A percentile compares a stretch with the other conserved stretches of the same genome.
phyloP scores from a whole-genome alignment of 2,113 vertebrate genomes.

The Monarcha castaneiventris region DNA sequence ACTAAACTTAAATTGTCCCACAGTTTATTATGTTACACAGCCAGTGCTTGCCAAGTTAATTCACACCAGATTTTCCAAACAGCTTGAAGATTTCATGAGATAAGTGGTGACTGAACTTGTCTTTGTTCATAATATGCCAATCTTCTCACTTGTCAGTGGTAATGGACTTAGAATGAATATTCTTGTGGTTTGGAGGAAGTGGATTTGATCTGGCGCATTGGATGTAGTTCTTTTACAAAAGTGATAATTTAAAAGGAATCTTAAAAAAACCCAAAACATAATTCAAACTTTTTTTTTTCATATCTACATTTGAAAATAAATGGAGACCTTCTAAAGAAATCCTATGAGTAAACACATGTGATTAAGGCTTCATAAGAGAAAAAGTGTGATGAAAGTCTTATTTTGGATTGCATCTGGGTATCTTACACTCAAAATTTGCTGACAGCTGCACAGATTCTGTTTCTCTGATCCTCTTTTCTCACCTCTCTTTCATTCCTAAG shows the following conservation, averaged over 20 bases:
- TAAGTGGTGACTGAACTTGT: background rate
- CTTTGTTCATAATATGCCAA: background rate
- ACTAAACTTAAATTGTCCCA: background rate
- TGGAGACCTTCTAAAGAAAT: background rate
- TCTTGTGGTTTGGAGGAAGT: background rate
- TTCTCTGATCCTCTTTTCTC: background rate
- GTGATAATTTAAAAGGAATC: background rate
- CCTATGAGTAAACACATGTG: background rate
- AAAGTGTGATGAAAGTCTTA: background rate
- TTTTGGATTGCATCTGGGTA: background rate
- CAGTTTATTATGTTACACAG: background rate
- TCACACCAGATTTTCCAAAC: background rate
- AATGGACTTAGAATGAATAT: background rate
- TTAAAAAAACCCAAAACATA: background rate
- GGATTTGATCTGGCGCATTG: background rate
- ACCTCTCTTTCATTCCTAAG: background rate
- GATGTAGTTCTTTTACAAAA: background rate
- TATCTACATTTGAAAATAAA: background rate
- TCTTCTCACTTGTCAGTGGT: background rate
- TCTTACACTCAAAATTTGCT: background rate
- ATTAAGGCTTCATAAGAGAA: background rate
- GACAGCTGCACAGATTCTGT: background rate
- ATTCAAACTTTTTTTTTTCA: background rate
- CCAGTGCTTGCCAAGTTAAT: background rate
- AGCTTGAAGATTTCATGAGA: background rate